phyloP scores from a whole-genome alignment of 1,140 invertebrate genomes.

The Tetraneura akinire region DNA sequence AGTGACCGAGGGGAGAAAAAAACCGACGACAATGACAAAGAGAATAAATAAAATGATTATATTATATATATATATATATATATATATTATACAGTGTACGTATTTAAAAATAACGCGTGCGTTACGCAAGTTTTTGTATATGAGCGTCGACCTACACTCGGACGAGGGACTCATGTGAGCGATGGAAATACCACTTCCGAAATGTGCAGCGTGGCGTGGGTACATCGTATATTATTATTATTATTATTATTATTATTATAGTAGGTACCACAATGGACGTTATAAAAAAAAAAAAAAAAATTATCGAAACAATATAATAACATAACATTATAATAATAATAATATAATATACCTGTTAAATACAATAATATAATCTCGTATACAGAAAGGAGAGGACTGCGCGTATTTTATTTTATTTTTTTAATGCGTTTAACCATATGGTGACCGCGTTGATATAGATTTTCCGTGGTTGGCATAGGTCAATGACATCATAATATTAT shows the following conservation, averaged over 20 bases:
- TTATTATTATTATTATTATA: no score
- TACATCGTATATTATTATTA: not conserved
- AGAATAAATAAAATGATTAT: no score
- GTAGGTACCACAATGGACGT: not conserved
- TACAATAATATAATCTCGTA: no score
- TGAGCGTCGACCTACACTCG: conserved; percentile 37
- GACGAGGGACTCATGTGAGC: not conserved
- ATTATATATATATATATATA: no score
- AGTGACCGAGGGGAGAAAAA: not conserved
- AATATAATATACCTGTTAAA: no score
- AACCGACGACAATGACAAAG: not conserved
- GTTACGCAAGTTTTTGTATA: conserved; percentile 47
- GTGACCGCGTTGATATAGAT: conserved; percentile 17
- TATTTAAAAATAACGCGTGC: conserved; percentile 39
- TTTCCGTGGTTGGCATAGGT: conserved; percentile 2
- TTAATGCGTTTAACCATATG: conserved; percentile 19
- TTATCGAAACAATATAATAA: conserved; percentile 42
- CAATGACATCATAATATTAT: not conserved
- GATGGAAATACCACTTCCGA: conserved; percentile 39
- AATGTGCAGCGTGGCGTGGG: conserved; percentile 19
- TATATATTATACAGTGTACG: no score
- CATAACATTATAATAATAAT: not conserved
- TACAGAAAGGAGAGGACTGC: not conserved
- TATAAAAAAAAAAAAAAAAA: not conserved
- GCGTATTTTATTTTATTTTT: not conserved